Percentiles rank a stretch among this genome's conserved stretches.
Conservation (phyloP, 2,888 invertebrate genomes). For the Cosmorhoe ocellata region DNA sequence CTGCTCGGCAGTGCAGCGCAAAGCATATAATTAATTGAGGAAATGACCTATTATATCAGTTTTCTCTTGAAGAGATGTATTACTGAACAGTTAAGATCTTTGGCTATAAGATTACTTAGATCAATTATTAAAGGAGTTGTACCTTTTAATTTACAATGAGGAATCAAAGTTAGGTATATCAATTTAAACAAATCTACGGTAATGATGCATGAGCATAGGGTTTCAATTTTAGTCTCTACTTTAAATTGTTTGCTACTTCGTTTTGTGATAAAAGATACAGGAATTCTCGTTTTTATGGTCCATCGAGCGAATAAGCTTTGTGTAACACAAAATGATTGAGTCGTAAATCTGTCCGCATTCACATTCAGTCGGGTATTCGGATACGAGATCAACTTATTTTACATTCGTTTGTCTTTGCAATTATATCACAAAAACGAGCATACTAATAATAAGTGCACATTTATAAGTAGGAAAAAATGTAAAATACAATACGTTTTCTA, state of each 20-base stretch:
- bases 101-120: neutral
- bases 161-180: too few species aligned
- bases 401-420: slow-evolving; percentile 21
- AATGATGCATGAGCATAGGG: too few species aligned
- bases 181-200: too few species aligned
- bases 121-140: too few species aligned
- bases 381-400: slow-evolving; percentile 28
- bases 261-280: too few species aligned
- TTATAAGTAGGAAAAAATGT: too few species aligned
- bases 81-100: slow-evolving; percentile 25
- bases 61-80: slow-evolving; percentile 34
- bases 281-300: slow-evolving; percentile 9
- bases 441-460: too few species aligned
- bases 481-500: too few species aligned
- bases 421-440: slow-evolving; percentile 3
- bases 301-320: slow-evolving; percentile 13
- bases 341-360: slow-evolving; percentile 30
- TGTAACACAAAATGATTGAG: slow-evolving; percentile 18
- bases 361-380: slow-evolving; percentile 24
- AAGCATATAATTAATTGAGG: slow-evolving; percentile 67
- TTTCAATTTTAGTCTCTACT: too few species aligned
- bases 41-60: slow-evolving; percentile 58
- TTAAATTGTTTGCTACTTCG: too few species aligned
- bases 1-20: slow-evolving; percentile 58
- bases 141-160: too few species aligned